Conservation (phyloP, 2,113 vertebrate genomes). For the Corythaixoides concolor region DNA sequence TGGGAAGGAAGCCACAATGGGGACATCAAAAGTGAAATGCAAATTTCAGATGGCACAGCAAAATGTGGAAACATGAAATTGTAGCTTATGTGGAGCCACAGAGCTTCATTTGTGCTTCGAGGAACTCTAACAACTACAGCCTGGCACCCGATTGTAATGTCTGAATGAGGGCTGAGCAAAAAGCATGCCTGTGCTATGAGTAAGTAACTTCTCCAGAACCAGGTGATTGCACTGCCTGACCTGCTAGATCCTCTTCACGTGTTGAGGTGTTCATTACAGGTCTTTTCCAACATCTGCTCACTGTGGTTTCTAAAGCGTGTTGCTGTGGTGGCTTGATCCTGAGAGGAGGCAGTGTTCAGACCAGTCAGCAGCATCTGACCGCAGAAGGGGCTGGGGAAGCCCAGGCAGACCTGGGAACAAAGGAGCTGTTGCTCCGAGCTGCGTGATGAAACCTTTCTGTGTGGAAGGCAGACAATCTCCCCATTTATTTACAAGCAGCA, state of each 20-base stretch:
- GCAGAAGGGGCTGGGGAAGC: neutral
- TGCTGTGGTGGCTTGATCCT: neutral
- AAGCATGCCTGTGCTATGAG: neutral
- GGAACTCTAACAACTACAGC: neutral
- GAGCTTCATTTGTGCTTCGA: neutral
- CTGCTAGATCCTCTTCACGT: neutral
- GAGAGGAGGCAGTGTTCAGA: neutral
- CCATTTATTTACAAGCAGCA: constrained; percentile 42
- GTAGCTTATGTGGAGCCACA: neutral
- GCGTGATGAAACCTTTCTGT: neutral
- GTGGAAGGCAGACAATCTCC: constrained; percentile 39
- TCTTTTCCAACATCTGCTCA: neutral
- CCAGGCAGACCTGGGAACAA: constrained; percentile 13
- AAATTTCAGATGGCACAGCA: neutral
- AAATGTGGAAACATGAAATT: neutral
- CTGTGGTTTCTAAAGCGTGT: rapidly evolving
- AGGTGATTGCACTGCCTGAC: neutral
- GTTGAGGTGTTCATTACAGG: neutral
- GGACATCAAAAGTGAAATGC: neutral
- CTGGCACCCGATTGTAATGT: neutral
- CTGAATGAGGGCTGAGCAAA: neutral
- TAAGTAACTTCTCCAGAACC: neutral
- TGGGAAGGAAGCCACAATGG: neutral
- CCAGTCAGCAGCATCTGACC: neutral
- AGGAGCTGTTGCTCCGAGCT: constrained; percentile 4